phyloP scores from a whole-genome alignment of 1,140 invertebrate genomes.

The Semibalanus balanoides region DNA sequence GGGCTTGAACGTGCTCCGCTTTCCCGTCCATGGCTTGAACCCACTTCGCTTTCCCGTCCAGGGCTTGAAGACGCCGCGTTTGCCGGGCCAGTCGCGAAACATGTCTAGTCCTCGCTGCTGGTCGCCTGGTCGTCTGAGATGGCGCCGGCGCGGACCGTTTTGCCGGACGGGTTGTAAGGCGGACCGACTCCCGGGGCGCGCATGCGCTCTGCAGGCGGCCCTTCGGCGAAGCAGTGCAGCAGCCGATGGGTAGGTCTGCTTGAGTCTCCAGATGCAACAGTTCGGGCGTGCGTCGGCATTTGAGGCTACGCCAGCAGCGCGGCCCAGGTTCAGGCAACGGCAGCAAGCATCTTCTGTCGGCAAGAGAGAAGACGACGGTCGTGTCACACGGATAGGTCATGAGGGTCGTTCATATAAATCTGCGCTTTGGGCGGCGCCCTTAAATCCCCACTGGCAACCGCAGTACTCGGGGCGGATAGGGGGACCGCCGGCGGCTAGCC shows the following conservation, averaged over 20 bases:
- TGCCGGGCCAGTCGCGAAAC: not conserved
- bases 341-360: not conserved
- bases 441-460: no score
- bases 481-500: no score
- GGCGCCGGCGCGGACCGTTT: not conserved
- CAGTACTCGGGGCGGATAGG: no score
- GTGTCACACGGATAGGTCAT: no score
- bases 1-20: not conserved
- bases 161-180: not conserved
- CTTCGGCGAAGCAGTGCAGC: not conserved
- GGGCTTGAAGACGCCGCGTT: not conserved
- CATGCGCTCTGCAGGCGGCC: not conserved
- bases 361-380: no score
- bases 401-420: no score
- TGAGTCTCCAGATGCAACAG: not conserved
- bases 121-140: no score
- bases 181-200: not conserved
- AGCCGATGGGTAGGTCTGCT: not conserved
- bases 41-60: not conserved
- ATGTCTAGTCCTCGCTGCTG: not conserved
- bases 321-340: not conserved
- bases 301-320: not conserved
- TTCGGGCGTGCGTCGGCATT: not conserved
- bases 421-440: no score
- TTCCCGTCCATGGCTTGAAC: not conserved